phyloP scores from a whole-genome alignment of 2,113 vertebrate species.

The Apodemus speciosus region DNA sequence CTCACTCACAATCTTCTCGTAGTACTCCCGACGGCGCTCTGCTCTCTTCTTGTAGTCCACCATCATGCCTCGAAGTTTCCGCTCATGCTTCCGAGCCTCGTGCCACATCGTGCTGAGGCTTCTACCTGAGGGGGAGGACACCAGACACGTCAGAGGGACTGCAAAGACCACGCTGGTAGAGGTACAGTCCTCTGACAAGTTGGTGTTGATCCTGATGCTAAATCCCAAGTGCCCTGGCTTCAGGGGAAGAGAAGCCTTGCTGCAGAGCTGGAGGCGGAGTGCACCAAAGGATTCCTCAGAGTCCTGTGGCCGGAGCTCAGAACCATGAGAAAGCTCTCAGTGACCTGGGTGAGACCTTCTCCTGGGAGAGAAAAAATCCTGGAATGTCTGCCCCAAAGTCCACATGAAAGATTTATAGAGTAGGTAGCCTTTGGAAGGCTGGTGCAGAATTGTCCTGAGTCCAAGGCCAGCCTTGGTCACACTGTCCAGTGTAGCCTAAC shows the following conservation, averaged over 20 bases:
- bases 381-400: background rate
- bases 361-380: background rate
- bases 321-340: background rate
- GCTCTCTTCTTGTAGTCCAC: constrained; percentile 96
- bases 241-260: background rate
- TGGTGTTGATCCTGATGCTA: background rate
- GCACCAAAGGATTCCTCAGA: background rate
- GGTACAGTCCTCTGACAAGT: background rate
- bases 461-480: background rate
- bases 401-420: background rate
- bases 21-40: constrained; percentile 94
- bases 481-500: background rate
- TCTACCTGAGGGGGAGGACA: constrained; percentile 33
- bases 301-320: background rate
- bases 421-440: background rate
- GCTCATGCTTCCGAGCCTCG: constrained; percentile 96
- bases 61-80: constrained; percentile 98
- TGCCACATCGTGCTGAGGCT: constrained; percentile 94
- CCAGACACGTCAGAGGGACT: background rate
- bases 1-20: constrained; percentile 95
- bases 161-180: background rate
- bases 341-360: background rate
- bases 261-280: background rate
- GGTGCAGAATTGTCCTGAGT: background rate
- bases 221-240: background rate